Percentiles rank a stretch among this genome's conserved stretches.
phyloP scores from a whole-genome alignment of 2,888 invertebrate genomes.

The Oscheius myriophilus region DNA sequence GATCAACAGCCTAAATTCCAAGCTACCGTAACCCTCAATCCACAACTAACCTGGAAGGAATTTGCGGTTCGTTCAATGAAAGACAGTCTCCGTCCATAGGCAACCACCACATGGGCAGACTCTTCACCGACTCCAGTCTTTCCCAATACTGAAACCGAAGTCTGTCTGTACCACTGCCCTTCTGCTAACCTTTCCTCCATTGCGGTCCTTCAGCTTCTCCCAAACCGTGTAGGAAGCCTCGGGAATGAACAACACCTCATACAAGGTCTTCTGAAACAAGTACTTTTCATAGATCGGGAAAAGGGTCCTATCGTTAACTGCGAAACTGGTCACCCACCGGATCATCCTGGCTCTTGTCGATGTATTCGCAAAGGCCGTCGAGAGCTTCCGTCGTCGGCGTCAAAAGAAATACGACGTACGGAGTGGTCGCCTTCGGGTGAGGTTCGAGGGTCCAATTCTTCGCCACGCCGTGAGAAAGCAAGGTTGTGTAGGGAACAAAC shows the following conservation, averaged over 20 bases:
- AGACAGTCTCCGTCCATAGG: constrained; percentile 54
- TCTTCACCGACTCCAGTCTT: constrained; percentile 50
- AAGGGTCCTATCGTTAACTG: too few species aligned
- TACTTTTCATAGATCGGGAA: too few species aligned
- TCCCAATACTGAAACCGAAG: constrained; percentile 50
- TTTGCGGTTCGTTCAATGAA: constrained; percentile 45
- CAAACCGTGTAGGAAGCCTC: constrained; percentile 58
- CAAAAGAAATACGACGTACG: constrained; percentile 47
- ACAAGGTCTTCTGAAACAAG: constrained; percentile 45
- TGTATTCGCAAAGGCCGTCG: constrained; percentile 45
- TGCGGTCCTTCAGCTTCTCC: constrained; percentile 46
- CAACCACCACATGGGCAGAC: constrained; percentile 54
- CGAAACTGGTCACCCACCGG: constrained; percentile 14
- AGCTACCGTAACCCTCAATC: not conserved
- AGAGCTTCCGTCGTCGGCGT: constrained; percentile 43
- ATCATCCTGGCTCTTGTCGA: constrained; percentile 40
- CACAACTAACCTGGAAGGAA: constrained; percentile 42
- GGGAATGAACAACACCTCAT: constrained; percentile 58
- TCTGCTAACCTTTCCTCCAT: constrained; percentile 44
- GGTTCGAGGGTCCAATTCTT: constrained; percentile 40
- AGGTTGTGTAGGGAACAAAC: constrained; percentile 40
- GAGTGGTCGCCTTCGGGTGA: constrained; percentile 27
- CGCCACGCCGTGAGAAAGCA: constrained; percentile 42
- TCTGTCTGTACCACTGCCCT: too few species aligned
- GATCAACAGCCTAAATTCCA: constrained; percentile 36